Conservation (phyloP, 2,113 vertebrate genomes). For the Chelonoidis abingdonii region DNA sequence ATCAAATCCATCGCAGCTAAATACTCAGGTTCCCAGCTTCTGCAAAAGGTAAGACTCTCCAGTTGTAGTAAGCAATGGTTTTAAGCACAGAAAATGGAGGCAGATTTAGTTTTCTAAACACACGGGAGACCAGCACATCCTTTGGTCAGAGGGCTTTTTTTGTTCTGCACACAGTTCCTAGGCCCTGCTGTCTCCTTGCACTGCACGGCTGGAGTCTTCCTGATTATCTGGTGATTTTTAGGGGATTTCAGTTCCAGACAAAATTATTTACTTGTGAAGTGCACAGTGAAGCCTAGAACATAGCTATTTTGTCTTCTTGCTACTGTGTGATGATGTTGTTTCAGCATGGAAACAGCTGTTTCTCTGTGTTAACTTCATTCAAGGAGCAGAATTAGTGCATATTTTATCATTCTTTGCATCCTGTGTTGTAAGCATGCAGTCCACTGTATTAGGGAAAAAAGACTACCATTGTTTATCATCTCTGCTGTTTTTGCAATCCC, state of each 20-base stretch:
- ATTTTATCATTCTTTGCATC: conserved; percentile 45
- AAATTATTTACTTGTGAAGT: conserved; percentile 55
- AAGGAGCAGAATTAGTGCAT: conserved; percentile 48
- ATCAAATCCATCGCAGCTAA: conserved; percentile 99
- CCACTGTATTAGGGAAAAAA: conserved; percentile 48
- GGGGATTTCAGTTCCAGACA: conserved; percentile 60
- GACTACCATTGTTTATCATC: conserved; percentile 81
- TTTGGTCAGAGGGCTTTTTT: conserved; percentile 68
- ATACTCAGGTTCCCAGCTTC: conserved; percentile 98
- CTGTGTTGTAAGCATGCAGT: conserved; percentile 21
- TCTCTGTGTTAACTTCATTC: conserved; percentile 64
- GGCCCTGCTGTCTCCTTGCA: conserved; percentile 60
- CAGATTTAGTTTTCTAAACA: conserved; percentile 75
- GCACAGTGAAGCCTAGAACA: conserved; percentile 52
- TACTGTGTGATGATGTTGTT: conserved; percentile 40
- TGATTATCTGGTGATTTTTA: conserved; percentile 72
- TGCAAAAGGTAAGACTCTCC: conserved; percentile 94
- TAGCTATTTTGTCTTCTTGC: conserved; percentile 27
- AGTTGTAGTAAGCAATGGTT: conserved; percentile 40
- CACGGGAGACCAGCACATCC: conserved; percentile 56
- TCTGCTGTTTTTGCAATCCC: conserved; percentile 82
- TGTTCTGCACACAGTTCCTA: conserved; percentile 31
- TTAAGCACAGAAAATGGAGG: conserved; percentile 79
- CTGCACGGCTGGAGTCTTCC: conserved; percentile 59
- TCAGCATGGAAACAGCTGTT: conserved; percentile 70